Evolutionary conservation across 2,888 invertebrate genomes (phyloP).

Genomic region (Dasysyrphus tricinctus): DNA sequence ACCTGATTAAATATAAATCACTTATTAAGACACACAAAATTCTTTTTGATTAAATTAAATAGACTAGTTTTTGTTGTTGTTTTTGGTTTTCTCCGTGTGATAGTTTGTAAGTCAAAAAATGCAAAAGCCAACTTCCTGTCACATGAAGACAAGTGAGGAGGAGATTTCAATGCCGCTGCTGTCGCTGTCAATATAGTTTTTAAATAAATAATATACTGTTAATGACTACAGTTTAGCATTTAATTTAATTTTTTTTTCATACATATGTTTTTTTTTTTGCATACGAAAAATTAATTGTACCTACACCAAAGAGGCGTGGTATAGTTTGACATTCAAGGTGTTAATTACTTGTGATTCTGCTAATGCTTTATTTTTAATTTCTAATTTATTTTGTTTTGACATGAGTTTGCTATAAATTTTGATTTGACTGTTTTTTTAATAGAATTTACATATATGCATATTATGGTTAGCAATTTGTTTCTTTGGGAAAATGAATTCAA

Average conservation of each 20-base stretch:
- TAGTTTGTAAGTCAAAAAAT: slow-evolving; percentile 27
- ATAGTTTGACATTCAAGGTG: slow-evolving; percentile 48
- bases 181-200: slow-evolving; percentile 4
- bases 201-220: neutral
- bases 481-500: neutral
- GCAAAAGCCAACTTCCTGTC: slow-evolving; percentile 37
- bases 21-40: slow-evolving; percentile 23
- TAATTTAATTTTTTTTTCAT: slow-evolving; percentile 29
- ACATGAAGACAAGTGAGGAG: neutral
- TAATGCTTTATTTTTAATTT: neutral
- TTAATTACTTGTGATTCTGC: slow-evolving; percentile 29
- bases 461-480: neutral
- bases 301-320: slow-evolving; percentile 9
- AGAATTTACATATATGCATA: slow-evolving; percentile 6
- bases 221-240: slow-evolving; percentile 23
- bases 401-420: slow-evolving; percentile 2
- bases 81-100: neutral
- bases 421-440: neutral
- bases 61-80: slow-evolving; percentile 8
- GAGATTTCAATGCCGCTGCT: slow-evolving; percentile 21
- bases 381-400: slow-evolving; percentile 17
- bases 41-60: slow-evolving; percentile 8
- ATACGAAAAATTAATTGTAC: neutral
- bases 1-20: slow-evolving; percentile 38
- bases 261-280: neutral